Evolutionary conservation across 2,113 vertebrate genomes (phyloP).

Genomic region (Gymnobelideus leadbeateri): DNA sequence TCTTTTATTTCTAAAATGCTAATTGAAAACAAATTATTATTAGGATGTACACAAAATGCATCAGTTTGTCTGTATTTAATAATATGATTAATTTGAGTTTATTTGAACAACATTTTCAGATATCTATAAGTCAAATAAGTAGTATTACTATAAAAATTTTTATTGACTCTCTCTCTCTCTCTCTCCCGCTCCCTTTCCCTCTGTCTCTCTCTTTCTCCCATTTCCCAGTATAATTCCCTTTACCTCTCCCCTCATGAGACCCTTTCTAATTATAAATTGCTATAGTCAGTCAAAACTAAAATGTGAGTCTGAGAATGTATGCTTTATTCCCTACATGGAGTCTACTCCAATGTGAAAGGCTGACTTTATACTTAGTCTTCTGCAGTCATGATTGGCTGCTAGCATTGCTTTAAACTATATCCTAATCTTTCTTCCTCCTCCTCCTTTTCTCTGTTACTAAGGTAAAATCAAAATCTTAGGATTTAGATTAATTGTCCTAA

Average conservation of each 20-base stretch:
- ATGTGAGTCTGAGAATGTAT: no score
- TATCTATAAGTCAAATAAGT: not conserved
- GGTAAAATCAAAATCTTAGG: not conserved
- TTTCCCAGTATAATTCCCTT: no score
- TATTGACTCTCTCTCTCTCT: no score
- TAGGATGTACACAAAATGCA: not conserved
- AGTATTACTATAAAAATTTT: not conserved
- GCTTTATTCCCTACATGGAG: no score
- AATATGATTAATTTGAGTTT: not conserved
- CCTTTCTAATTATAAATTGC: no score
- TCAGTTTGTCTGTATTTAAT: not conserved
- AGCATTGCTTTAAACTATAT: not conserved
- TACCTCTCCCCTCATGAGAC: no score
- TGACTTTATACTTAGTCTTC: no score
- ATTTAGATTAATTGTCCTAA: not conserved
- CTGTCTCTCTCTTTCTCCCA: no score
- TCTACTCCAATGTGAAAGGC: no score
- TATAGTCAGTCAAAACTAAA: no score
- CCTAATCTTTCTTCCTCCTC: not conserved
- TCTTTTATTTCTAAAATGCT: not conserved
- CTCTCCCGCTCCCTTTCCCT: no score
- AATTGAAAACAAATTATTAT: not conserved
- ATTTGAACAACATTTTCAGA: not conserved
- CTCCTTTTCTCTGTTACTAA: not conserved
- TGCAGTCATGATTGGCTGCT: not conserved